Percentiles rank a stretch among this genome's conserved stretches.
Conservation (phyloP, 64 coral and sea anemone species). For the Hydrozoanthus tunicans region DNA sequence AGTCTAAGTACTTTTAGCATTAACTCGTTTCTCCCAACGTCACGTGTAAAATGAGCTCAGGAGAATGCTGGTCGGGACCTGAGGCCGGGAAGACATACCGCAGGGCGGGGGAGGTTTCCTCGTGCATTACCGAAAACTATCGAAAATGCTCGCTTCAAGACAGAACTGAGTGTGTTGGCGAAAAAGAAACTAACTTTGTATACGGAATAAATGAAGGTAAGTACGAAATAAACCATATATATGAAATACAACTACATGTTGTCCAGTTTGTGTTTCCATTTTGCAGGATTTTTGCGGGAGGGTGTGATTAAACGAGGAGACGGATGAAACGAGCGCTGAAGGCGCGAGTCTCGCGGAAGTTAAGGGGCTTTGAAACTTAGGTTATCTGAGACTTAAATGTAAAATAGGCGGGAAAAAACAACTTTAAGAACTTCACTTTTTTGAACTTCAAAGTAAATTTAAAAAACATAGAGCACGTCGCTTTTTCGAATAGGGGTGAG, state of each 20-base stretch:
- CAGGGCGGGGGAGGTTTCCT: constrained; percentile 15
- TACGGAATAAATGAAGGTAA: constrained; percentile 58
- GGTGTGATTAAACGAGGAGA: too few species aligned
- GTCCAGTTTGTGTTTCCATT: neutral
- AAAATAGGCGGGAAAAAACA: too few species aligned
- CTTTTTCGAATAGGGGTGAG: neutral
- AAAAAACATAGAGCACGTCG: neutral
- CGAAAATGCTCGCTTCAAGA: constrained; percentile 32
- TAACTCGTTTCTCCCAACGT: neutral
- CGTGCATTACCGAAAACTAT: constrained; percentile 48
- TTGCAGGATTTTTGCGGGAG: neutral
- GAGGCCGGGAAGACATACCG: constrained; percentile 58
- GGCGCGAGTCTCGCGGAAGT: too few species aligned
- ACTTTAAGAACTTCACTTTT: neutral
- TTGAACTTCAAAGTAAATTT: neutral
- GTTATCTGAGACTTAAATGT: too few species aligned
- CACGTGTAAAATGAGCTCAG: constrained; percentile 2
- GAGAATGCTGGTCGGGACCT: constrained; percentile 82
- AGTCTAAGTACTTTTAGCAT: too few species aligned
- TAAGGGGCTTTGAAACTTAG: too few species aligned
- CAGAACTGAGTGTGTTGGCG: constrained; percentile 53
- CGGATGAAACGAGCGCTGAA: too few species aligned
- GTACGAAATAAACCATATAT: neutral
- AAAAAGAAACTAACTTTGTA: constrained; percentile 57
- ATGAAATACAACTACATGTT: neutral